Evolutionary conservation across 37 sponge, comb jelly and placozoan genomes (phyloP), one percentile per base, ranked within the genome.

Genomic region (Tethya wilhelma): DNA sequence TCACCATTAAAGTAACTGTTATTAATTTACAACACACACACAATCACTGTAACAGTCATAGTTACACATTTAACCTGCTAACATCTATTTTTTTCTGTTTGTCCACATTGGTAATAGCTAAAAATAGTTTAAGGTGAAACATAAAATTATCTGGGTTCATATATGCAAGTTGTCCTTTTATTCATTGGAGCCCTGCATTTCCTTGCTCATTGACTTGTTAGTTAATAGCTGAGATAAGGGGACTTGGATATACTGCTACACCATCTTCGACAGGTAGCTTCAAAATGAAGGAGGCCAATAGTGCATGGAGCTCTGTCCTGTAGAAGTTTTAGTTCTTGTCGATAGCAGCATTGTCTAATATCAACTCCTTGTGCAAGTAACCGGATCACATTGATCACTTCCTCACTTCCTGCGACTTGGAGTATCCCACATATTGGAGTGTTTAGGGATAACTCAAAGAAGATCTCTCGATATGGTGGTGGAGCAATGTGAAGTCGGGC

Each of bases 381-480:
- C 32, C 32, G 31, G 2, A 64, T 32, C 26, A 60, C 28, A 25
- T 6, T 26, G 22, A 64, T n/a, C 1, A 32, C 66, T 7, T 64
- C 66, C 7, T 64, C 34, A 64, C 32, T 64, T 64, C 66, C 66
- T 2, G 66, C 66, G 26, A 64, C 36, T 30, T 64, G 66, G 1
- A 64, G 7, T 3, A 64, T 4, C 34, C 66, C 66, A 64, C 66
- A 64, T 4, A 64, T n/a, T 25, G 66, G 66, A 64, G 34, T 64
- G 66, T 64, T 64, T 19, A 4, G 36, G 4, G 66, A 64, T n/a
- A 64, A 34, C 66, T 64, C 66, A 64, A 3, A 64, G 66, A 64
- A 29, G 7, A 30, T 4, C 32, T 64, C 63, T 6, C 66, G 26
- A 30, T 30, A 64, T 28, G 34, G 34, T 7, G 26, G 66, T 3